Evolutionary conservation across 2,888 invertebrate species (phyloP), one percentile per base, ranked within the genome.

Genomic region (Caenorhabditis imperialis): DNA sequence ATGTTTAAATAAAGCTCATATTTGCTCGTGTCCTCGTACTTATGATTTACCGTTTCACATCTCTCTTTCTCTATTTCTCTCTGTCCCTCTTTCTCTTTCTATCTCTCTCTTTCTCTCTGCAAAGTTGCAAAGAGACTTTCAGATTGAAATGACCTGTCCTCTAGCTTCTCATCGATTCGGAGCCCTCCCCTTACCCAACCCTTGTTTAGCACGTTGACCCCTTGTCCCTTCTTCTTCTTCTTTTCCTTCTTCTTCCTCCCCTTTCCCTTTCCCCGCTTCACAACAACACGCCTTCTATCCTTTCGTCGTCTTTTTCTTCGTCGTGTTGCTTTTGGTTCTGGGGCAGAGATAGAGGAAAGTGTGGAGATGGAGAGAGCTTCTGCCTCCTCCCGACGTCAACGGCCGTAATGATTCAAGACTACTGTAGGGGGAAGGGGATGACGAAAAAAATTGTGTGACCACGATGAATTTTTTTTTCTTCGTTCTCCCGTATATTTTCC

Each of bases 161-260:
- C 73, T 65, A 65, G 58, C 58, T 65, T 58, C 23, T 58, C 65
- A 67, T 67, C 65, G 65, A 65, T 74, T 67, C 60, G 53, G 42
- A 65, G 55, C 60, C 61, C 54, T 54, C 58, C 48, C 42, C 61
- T 44, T 38, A 16, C n/a, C 48, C 51, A 20, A 51, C 61, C 72
- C 73, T 65, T 73, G 73, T 73, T 73, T 65, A 65, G 65, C 73
- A 73, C 73, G 73, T 73, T 73, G 73, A 73, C 73, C 73, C 73
- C 73, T 58, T 55, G n/a, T 62, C 57, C 53, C 60, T 45, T 60
- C 58, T 60, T 60, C 58, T 65, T 40, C 47, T 20, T 40, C 18
- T n/a, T 55, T 62, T 62, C 53, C 60, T 45, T 60, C 58, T 60
- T 60, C 58, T 65, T 40, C 47, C 18, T 40, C 18, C 16, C 25